Base-by-base conservation (phyloP, 1,140 invertebrate species). In the Thaumatotibia leucotreta region DNA sequence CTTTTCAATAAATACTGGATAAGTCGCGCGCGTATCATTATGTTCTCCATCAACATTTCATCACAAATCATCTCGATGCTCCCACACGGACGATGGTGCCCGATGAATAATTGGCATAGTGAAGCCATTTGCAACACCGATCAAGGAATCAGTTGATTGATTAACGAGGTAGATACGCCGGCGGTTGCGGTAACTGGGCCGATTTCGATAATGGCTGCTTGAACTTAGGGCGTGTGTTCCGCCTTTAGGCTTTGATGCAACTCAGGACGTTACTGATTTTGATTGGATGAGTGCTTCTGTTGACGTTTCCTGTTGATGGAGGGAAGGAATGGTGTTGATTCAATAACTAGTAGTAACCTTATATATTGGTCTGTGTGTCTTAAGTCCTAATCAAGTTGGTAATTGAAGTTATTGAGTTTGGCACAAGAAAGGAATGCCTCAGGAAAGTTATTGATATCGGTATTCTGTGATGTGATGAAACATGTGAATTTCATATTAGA, bases 81-180 rank as follows among this genome's bases (percentile, higher is more conserved):
- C 75, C 78, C 81, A 83, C 77, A 84, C 74, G 74, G 68, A 74
- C 72, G n/a, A 64, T 69, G 65, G 69, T 68, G 54, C 50, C 65
- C 22, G 66, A 66, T 50, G 39, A 64, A 73, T 76, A 73, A 75
- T 80, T 66, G 39, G 27, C 49, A 62, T 32, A 62, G 66, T 68
- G 67, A 65, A 66, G 68, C 64, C 62, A 39, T 69, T 50, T 70
- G 63, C 71, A 75, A 75, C 71, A 74, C 69, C 63, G 75, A 75
- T 70, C 66, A 70, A 68, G 71, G 74, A 74, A 72, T 70, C 63
- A 61, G 62, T 54, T 58, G 54, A 70, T 76, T 76, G 66, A 75
- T 77, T 79, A 74, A 80, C 76, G 72, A 79, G 66, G 58, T 63
- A 61, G 62, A 67, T 45, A 35, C 61, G 14, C n/a, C 66, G 32